A percentile compares a stretch with the other conserved stretches of the same genome.
These are phyloP conservation scores for Syngnathus typhle DNA, from an alignment of 2,113 vertebrate species.

Conservation along the genomic window DNA sequence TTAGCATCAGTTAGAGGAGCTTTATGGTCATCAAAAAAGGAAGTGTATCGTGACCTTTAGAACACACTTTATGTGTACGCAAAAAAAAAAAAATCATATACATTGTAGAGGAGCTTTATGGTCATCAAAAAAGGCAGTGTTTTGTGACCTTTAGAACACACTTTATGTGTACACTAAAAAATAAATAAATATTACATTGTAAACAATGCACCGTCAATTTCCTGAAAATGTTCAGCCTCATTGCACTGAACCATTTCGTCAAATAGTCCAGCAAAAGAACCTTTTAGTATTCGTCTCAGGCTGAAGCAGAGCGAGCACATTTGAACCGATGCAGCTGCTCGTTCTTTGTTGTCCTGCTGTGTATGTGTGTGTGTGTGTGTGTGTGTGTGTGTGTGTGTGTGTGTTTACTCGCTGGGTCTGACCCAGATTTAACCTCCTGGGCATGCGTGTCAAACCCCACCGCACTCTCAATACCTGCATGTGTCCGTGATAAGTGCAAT, in stretches of 20 bases:
- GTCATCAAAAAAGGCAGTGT: too few relatives aligned
- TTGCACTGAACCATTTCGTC: not conserved
- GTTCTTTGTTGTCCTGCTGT: not conserved
- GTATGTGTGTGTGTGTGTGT: not conserved
- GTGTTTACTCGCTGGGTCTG: constrained; percentile 29
- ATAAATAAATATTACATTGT: too few relatives aligned
- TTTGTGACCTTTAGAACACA: too few relatives aligned
- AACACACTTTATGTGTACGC: too few relatives aligned
- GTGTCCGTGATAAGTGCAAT: constrained; percentile 18
- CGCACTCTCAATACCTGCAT: constrained; percentile 12
- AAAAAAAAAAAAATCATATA: too few relatives aligned
- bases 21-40: too few relatives aligned
- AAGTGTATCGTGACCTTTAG: too few relatives aligned
- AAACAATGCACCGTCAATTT: too few relatives aligned
- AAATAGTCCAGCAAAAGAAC: not conserved
- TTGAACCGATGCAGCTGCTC: not conserved
- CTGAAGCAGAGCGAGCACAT: not conserved
- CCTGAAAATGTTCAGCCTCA: too few relatives aligned
- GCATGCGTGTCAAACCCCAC: not conserved
- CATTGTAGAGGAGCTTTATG: too few relatives aligned
- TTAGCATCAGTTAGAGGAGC: too few relatives aligned
- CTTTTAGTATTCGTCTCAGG: not conserved
- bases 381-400: constrained; percentile 5
- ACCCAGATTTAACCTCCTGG: constrained; percentile 25
- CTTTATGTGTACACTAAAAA: too few relatives aligned